These are phyloP conservation scores for Taphrorychus bicolor DNA, from an alignment of 2,888 invertebrate species.

Conservation along the genomic window DNA sequence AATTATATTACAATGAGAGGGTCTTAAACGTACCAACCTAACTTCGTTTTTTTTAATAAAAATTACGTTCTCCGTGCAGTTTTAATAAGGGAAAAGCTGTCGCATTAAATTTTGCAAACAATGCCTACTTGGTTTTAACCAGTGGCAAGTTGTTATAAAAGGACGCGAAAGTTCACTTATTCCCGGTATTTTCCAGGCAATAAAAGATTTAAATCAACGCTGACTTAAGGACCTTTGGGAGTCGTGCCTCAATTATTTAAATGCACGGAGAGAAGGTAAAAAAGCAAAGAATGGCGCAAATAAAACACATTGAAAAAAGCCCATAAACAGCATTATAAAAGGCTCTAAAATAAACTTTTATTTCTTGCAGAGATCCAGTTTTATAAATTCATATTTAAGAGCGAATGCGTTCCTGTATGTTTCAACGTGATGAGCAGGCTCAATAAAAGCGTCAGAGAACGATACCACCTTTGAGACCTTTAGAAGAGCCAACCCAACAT, in stretches of 20 bases:
- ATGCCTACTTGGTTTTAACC: too few species aligned
- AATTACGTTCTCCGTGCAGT: background rate
- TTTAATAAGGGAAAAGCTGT: too few species aligned
- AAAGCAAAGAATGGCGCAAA: slow-evolving; percentile 40
- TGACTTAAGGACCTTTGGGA: slow-evolving; percentile 41
- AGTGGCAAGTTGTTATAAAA: background rate
- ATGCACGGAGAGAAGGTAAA: slow-evolving; percentile 38
- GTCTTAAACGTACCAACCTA: too few species aligned
- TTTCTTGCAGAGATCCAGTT: slow-evolving; percentile 34
- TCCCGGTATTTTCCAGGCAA: slow-evolving; percentile 19
- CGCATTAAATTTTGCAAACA: too few species aligned
- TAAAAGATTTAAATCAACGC: slow-evolving; percentile 41
- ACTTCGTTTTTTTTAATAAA: too few species aligned
- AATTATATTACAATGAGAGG: slow-evolving; percentile 30
- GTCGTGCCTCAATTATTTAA: slow-evolving; percentile 41
- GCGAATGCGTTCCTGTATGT: slow-evolving; percentile 18
- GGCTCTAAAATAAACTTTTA: slow-evolving; percentile 40
- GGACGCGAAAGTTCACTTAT: slow-evolving; percentile 1
- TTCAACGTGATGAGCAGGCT: too few species aligned
- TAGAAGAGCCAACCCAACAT: too few species aligned
- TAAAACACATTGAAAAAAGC: slow-evolving; percentile 42
- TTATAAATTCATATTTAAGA: slow-evolving; percentile 39
- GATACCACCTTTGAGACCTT: too few species aligned
- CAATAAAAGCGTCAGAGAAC: too few species aligned
- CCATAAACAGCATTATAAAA: slow-evolving; percentile 43